Evolutionary conservation across 2,797 vertebrate species (phyloP).

Genomic region (Aphelocoma californica): DNA sequence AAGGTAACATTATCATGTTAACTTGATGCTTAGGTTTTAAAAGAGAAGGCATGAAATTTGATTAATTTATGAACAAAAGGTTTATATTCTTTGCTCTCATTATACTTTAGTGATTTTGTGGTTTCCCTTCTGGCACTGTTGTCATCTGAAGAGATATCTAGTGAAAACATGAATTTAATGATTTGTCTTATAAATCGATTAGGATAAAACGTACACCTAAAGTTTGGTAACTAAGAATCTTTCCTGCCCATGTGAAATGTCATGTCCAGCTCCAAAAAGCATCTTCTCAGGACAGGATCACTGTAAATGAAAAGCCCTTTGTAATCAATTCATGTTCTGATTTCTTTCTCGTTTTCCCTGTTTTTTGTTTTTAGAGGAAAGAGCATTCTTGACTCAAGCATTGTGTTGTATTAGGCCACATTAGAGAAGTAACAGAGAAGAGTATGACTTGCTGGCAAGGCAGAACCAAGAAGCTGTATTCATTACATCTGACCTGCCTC

Average conservation of each 20-base stretch:
- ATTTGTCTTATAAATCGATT: neutral
- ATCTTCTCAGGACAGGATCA: neutral
- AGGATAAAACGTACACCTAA: neutral
- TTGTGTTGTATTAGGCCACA: neutral
- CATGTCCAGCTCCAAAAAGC: neutral
- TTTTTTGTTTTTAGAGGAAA: neutral
- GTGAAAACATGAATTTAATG: neutral
- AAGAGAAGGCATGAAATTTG: neutral
- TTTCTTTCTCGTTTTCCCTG: neutral
- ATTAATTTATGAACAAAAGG: neutral
- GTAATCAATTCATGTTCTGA: rapidly evolving
- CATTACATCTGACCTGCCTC: neutral
- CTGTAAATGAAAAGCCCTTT: neutral
- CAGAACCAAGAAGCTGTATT: neutral
- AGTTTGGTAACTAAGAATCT: neutral
- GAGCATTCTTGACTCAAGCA: neutral
- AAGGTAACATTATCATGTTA: neutral
- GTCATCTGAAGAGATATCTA: neutral
- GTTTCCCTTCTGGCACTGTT: neutral
- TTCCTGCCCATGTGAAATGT: neutral
- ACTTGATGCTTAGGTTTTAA: neutral
- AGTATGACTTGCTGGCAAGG: neutral
- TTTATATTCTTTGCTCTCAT: neutral
- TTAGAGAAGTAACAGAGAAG: neutral
- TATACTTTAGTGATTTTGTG: neutral